These are phyloP conservation scores for Anguilla obscura DNA, from an alignment of 2,797 vertebrate species.

Conservation along the genomic window DNA sequence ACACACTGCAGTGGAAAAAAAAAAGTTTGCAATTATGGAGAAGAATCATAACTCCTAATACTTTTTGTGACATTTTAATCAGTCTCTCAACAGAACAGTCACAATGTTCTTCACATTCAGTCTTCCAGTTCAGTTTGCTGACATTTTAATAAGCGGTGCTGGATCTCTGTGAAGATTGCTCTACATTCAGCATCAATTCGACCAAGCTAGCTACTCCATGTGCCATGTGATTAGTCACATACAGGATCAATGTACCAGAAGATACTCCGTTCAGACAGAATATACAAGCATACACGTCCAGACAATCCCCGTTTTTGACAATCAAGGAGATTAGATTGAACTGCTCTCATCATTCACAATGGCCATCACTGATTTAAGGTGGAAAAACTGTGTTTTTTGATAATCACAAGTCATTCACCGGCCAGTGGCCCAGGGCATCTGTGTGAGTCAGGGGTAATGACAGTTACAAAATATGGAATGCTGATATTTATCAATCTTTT, in stretches of 20 bases:
- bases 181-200: neutral
- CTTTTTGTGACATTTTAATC: neutral
- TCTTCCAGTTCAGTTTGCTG: neutral
- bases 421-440: neutral
- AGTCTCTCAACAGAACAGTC: neutral
- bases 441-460: neutral
- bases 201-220: neutral
- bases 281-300: constrained; percentile 22
- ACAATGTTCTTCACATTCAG: neutral
- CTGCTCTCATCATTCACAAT: constrained; percentile 2
- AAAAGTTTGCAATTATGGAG: neutral
- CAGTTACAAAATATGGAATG: neutral
- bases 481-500: neutral
- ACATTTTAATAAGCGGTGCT: neutral
- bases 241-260: neutral
- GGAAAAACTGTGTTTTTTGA: constrained; percentile 17
- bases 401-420: neutral
- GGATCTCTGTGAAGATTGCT: neutral
- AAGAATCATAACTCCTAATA: neutral
- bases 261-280: constrained; percentile 32
- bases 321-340: constrained; percentile 29
- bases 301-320: constrained; percentile 33
- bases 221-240: neutral
- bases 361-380: constrained; percentile 17
- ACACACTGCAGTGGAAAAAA: too few relatives aligned